Conservation (phyloP, 64 coral and sea anemone genomes). For the Stylophora pistillata region DNA sequence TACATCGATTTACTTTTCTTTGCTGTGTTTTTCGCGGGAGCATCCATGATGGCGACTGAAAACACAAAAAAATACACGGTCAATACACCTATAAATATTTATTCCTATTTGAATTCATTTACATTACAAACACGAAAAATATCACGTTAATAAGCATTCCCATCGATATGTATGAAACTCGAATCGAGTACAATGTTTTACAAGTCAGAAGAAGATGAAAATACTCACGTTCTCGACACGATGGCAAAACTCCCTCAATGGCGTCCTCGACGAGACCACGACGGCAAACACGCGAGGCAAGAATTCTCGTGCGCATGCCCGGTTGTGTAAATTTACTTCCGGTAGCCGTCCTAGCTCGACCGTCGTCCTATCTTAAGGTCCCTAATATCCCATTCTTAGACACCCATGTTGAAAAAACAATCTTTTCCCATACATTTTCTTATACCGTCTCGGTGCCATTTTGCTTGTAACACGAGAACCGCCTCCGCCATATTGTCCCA, state of each 20-base stretch:
- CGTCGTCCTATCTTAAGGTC: too few relatives aligned
- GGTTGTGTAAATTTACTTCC: slow-evolving; percentile 63
- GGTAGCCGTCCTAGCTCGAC: slow-evolving; percentile 63
- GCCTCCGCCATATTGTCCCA: too few relatives aligned
- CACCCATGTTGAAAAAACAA: too few relatives aligned
- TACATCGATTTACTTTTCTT: slow-evolving; percentile 46
- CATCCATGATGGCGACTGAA: too few relatives aligned
- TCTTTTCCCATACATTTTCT: too few relatives aligned
- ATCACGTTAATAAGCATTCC: slow-evolving; percentile 49
- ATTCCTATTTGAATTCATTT: slow-evolving; percentile 48
- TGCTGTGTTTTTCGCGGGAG: slow-evolving; percentile 17
- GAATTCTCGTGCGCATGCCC: slow-evolving; percentile 57
- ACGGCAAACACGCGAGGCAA: slow-evolving; percentile 53
- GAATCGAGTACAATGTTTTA: slow-evolving; percentile 70
- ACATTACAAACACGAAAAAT: slow-evolving; percentile 52
- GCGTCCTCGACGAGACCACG: slow-evolving; percentile 60
- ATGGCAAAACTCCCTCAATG: slow-evolving; percentile 67
- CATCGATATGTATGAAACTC: slow-evolving; percentile 43
- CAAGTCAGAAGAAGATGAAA: slow-evolving; percentile 62
- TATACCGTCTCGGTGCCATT: too few relatives aligned
- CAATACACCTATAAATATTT: slow-evolving; percentile 34
- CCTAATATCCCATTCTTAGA: too few relatives aligned
- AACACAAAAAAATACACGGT: too few relatives aligned
- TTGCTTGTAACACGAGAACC: too few relatives aligned
- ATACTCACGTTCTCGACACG: slow-evolving; percentile 61